Conservation (phyloP, 1,140 invertebrate genomes). For the Bombus superbus region DNA sequence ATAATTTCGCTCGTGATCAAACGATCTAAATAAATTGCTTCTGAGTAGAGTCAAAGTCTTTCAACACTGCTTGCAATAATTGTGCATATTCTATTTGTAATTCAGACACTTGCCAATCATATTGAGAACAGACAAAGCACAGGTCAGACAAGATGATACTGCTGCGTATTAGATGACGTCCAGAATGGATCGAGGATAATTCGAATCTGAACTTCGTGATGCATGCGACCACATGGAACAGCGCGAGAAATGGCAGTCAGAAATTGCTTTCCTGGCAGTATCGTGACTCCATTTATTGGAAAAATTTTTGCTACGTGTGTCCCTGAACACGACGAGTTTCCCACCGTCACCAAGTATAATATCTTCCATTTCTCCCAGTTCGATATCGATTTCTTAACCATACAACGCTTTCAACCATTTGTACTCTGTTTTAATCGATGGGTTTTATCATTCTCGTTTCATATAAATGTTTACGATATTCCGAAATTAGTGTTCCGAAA, state of each 20-base stretch:
- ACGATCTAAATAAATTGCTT: not conserved
- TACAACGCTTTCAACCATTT: not conserved
- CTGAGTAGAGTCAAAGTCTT: not conserved
- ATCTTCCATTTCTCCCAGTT: not conserved
- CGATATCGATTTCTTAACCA: not conserved
- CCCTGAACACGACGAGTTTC: not conserved
- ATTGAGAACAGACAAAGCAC: not conserved
- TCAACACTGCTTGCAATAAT: not conserved
- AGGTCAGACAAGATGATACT: no score
- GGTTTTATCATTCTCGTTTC: not conserved
- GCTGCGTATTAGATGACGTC: not conserved
- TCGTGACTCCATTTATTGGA: slow-evolving; percentile 45
- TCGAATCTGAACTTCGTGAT: slow-evolving; percentile 3
- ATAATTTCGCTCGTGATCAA: not conserved
- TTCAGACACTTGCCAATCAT: not conserved
- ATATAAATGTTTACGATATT: not conserved
- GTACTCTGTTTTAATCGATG: not conserved
- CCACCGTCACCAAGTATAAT: not conserved
- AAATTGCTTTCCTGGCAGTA: slow-evolving; percentile 44
- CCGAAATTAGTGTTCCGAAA: not conserved
- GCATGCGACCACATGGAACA: slow-evolving; percentile 5
- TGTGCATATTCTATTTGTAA: not conserved
- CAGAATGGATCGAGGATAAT: slow-evolving; percentile 21
- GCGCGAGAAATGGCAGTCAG: slow-evolving; percentile 42
- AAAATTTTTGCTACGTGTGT: slow-evolving; percentile 39